These are phyloP conservation scores for Biston betularia DNA, from an alignment of 2,888 invertebrate species.

Conservation along the genomic window DNA sequence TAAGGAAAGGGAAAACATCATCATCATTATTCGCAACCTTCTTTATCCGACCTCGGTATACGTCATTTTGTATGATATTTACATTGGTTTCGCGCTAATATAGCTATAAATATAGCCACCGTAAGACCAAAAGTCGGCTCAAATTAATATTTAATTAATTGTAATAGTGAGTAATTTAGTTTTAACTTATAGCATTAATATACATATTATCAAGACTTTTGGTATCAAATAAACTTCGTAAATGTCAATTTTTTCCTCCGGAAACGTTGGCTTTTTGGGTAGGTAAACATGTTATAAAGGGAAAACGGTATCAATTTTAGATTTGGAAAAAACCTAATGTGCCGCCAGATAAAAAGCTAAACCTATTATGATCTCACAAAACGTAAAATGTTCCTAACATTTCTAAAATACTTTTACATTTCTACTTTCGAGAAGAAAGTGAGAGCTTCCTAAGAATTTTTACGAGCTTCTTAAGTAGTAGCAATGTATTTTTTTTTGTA, in stretches of 20 bases:
- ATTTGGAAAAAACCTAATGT: background rate
- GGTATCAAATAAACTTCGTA: background rate
- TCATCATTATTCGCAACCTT: too few relatives aligned
- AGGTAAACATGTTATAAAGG: background rate
- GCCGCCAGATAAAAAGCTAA: background rate
- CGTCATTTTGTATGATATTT: too few relatives aligned
- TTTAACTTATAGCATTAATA: too few relatives aligned
- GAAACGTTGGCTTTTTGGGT: conserved; percentile 2
- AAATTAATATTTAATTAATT: too few relatives aligned
- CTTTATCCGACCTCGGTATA: too few relatives aligned
- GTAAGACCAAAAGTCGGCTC: too few relatives aligned
- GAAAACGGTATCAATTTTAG: background rate
- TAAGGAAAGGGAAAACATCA: too few relatives aligned
- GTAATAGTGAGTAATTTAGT: too few relatives aligned
- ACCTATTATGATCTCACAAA: background rate
- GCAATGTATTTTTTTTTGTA: background rate
- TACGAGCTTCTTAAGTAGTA: background rate
- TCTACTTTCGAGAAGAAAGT: background rate
- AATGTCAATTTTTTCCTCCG: background rate
- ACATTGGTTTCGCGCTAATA: too few relatives aligned
- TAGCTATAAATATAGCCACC: too few relatives aligned
- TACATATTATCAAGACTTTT: too few relatives aligned
- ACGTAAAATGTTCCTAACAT: conserved; percentile 1
- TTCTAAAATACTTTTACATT: background rate
- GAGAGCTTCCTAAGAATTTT: background rate